Evolutionary conservation across 2,113 vertebrate genomes (phyloP).

Genomic region (Vidua chalybeata): DNA sequence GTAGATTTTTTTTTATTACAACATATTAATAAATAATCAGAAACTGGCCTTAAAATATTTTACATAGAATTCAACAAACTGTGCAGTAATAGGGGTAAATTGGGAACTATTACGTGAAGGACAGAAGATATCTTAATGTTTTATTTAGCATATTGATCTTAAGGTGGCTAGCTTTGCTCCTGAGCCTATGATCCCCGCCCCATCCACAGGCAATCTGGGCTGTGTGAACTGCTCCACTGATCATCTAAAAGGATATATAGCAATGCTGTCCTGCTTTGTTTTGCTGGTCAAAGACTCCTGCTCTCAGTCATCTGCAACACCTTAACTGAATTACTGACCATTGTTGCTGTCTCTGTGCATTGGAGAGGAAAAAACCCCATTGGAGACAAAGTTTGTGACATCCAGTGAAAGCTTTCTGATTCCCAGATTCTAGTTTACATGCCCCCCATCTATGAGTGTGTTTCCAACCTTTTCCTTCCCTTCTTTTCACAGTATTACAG

Average conservation of each 20-base stretch:
- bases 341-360: neutral
- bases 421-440: neutral
- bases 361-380: accelerated
- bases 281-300: neutral
- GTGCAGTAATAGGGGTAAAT: neutral
- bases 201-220: neutral
- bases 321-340: neutral
- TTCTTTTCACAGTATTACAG: neutral
- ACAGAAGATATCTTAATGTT: neutral
- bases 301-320: neutral
- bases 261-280: neutral
- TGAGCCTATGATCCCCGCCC: neutral
- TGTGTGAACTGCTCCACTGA: neutral
- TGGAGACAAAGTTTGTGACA: neutral
- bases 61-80: neutral
- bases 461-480: neutral
- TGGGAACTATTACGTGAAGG: neutral
- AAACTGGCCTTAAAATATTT: neutral
- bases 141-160: neutral
- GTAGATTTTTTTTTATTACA: neutral
- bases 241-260: neutral
- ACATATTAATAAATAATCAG: neutral
- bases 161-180: neutral
- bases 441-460: neutral
- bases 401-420: neutral